phyloP scores from a whole-genome alignment of 2,888 invertebrate species.

The Cryptocephalus moraei region DNA sequence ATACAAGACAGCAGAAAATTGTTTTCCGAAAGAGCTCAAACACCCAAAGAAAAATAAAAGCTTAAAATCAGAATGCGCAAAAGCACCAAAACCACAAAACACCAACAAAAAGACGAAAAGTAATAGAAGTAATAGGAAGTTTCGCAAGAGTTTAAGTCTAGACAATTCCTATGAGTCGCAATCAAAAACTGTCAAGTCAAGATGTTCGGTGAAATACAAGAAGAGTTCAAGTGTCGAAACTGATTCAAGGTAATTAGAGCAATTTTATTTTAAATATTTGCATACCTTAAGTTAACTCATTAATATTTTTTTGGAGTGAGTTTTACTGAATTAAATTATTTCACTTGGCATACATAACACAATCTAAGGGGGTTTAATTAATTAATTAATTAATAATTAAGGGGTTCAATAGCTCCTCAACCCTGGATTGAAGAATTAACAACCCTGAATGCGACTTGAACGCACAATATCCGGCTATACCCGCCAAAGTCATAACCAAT shows the following conservation, averaged over 20 bases:
- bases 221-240: constrained; percentile 67
- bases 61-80: constrained; percentile 11
- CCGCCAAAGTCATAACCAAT: no score
- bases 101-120: constrained; percentile 12
- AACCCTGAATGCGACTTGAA: no score
- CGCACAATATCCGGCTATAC: no score
- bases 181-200: constrained; percentile 30
- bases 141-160: constrained; percentile 29
- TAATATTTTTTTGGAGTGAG: no score
- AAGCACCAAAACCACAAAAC: constrained; percentile 14
- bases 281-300: no score
- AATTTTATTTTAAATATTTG: no score
- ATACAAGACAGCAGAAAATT: constrained; percentile 26
- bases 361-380: no score
- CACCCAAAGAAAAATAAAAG: constrained; percentile 13
- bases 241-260: constrained; percentile 33
- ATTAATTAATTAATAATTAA: no score
- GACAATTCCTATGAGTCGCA: constrained; percentile 23
- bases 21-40: constrained; percentile 6
- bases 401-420: no score
- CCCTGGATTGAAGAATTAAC: no score
- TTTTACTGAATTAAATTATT: no score
- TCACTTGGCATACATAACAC: no score
- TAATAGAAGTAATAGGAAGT: constrained; percentile 19
- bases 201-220: constrained; percentile 44